Evolutionary conservation across 1,140 invertebrate species (phyloP).

Genomic region (Telenomus remus): DNA sequence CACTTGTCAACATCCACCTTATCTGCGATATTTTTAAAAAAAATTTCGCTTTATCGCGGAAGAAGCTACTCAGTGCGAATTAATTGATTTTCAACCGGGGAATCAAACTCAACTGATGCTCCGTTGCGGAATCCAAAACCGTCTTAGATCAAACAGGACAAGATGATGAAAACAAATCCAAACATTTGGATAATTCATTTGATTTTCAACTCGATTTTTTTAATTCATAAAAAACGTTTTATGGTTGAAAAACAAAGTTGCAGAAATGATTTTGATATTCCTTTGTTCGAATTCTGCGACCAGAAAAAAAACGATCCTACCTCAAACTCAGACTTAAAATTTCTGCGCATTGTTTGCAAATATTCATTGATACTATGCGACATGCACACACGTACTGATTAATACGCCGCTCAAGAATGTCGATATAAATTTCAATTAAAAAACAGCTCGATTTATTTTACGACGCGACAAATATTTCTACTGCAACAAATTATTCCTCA

Average conservation of each 20-base stretch:
- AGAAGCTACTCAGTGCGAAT: conserved; percentile 39
- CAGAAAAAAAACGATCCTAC: too few species aligned
- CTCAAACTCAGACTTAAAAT: background rate
- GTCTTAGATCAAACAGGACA: conserved; percentile 25
- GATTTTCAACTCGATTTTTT: too few species aligned
- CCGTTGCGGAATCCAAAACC: conserved; percentile 26
- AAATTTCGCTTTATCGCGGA: background rate
- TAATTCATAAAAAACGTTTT: too few species aligned
- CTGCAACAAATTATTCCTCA: background rate
- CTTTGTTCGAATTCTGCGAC: too few species aligned
- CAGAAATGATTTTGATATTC: conserved; percentile 2
- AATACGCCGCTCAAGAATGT: conserved; percentile 6
- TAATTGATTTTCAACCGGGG: conserved; percentile 8
- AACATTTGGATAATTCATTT: conserved; percentile 63
- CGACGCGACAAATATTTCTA: background rate
- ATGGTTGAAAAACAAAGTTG: too few species aligned
- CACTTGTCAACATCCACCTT: background rate
- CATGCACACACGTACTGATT: conserved; percentile 2
- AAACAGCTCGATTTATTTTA: background rate
- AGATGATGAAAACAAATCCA: conserved; percentile 49
- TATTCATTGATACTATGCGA: background rate
- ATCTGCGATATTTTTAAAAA: background rate
- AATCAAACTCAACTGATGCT: conserved; percentile 3
- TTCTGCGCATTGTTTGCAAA: background rate
- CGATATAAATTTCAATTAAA: conserved; percentile 3